Base-by-base conservation (phyloP, 2,797 vertebrate species). In the Sebastes itinus region DNA sequence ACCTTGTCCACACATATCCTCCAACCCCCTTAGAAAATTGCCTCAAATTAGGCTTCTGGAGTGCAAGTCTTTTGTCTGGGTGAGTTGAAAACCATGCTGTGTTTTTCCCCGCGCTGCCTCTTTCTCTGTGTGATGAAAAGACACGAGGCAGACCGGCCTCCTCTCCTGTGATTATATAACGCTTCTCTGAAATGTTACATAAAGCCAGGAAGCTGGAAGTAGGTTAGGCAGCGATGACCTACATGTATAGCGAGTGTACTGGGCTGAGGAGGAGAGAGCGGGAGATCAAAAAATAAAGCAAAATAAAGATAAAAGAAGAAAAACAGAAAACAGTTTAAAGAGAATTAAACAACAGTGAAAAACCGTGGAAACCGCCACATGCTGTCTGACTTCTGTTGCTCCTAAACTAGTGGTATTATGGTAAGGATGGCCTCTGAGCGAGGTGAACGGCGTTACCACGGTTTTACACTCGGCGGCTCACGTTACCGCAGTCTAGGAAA, bases 131-230 rank as follows among this genome's bases (percentile, higher is more conserved):
- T 71, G 68, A 76, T 61, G 68, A 84, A 33, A 65, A 83, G 77
- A 84, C 62, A 55, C 22, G 46, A 25, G 70, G 58, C 72, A 69
- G 56, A 72, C 80, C 64, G 73, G 75, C 87, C 75, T 71, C 77
- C 75, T 83, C 81, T 69, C 58, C 54, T 65, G 62, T 65, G 71
- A 83, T 96, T 96, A 93, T 78, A 68, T 85, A 96, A 96, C 46
- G 0, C 28, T 93, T 94, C 91, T 81, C 55, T 61, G 90, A 93
- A 90, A 75, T 20, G 75, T 96, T 96, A 90, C 78, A 79, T 94
- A 95, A 96, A 69, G 25, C 72, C 87, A 84, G 91, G 87, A 91
- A 88, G 90, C 80, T 75, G 56, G 22, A 95, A 92, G 75, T 95
- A 87, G 94, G 94, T 90, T 84, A 78, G 54, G 71, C 75, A 30